phyloP scores from a whole-genome alignment of 2,797 vertebrate species.

The Knipowitschia caucasica region DNA sequence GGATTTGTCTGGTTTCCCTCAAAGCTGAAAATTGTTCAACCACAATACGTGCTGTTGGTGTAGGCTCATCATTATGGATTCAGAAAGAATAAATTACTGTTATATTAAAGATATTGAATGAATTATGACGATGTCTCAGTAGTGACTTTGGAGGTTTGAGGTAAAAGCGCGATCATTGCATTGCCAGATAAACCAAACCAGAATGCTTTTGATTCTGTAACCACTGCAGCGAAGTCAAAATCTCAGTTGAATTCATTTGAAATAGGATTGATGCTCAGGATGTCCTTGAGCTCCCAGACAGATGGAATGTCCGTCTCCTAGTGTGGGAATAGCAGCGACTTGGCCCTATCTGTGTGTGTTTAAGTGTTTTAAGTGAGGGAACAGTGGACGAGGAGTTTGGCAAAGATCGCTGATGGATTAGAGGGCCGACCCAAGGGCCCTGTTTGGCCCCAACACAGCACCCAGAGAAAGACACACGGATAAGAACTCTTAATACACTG shows the following conservation, averaged over 20 bases:
- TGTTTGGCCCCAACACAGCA: slow-evolving; percentile 24
- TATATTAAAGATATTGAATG: slow-evolving; percentile 7
- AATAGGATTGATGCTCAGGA: not conserved
- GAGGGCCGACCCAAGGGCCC: slow-evolving; percentile 33
- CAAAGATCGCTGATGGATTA: slow-evolving; percentile 57
- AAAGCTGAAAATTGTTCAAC: slow-evolving; percentile 26
- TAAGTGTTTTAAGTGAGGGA: slow-evolving; percentile 24
- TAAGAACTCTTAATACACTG: slow-evolving; percentile 33
- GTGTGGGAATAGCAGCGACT: slow-evolving; percentile 32
- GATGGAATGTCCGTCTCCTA: slow-evolving; percentile 17
- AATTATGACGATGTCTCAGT: not conserved
- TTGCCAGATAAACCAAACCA: not conserved
- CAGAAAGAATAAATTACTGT: slow-evolving; percentile 10
- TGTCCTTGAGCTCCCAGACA: slow-evolving; percentile 14
- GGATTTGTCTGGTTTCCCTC: slow-evolving; percentile 25
- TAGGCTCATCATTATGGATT: slow-evolving; percentile 19
- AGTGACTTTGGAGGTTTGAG: not conserved
- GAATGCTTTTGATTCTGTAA: not conserved
- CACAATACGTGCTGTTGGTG: slow-evolving; percentile 34
- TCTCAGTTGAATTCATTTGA: not conserved
- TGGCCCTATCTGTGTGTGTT: slow-evolving; percentile 33
- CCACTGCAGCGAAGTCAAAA: not conserved
- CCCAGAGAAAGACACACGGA: slow-evolving; percentile 28
- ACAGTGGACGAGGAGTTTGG: slow-evolving; percentile 36
- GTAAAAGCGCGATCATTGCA: not conserved